Percentiles rank a stretch among this genome's conserved stretches.
These are phyloP conservation scores for Pheosia gnoma DNA, from an alignment of 2,888 invertebrate genomes.

Conservation along the genomic window DNA sequence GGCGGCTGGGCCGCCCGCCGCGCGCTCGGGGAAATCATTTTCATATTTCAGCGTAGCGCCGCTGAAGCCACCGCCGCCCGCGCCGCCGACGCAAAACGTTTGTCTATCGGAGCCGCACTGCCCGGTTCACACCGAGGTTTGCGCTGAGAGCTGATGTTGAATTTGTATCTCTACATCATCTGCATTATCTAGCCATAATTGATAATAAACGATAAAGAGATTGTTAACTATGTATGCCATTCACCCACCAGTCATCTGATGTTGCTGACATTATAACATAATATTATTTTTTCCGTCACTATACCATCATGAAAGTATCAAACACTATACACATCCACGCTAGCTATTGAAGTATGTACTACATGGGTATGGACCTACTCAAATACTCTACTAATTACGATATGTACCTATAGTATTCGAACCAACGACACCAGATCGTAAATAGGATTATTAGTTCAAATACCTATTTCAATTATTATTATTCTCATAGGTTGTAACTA, in stretches of 20 bases:
- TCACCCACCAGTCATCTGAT: background rate
- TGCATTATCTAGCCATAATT: conserved; percentile 6
- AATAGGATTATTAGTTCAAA: too few species aligned
- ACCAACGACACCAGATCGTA: too few species aligned
- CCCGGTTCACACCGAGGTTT: background rate
- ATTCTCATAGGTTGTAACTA: background rate
- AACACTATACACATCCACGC: too few species aligned
- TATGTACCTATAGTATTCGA: too few species aligned
- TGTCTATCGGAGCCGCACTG: background rate
- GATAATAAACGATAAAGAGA: conserved; percentile 3
- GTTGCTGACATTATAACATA: too few species aligned
- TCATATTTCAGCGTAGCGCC: conserved; percentile 1
- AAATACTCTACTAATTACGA: too few species aligned
- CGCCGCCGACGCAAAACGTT: background rate
- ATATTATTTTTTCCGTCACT: too few species aligned
- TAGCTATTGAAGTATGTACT: too few species aligned
- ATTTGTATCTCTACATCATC: conserved; percentile 2
- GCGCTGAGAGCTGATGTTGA: conserved; percentile 1
- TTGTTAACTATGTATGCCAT: background rate
- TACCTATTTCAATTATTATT: too few species aligned
- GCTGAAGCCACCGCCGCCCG: background rate
- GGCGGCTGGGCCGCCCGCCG: conserved; percentile 19
- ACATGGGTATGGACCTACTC: too few species aligned
- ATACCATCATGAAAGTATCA: too few species aligned
- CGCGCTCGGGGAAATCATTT: conserved; percentile 7